Conservation (phyloP, 2,113 vertebrate genomes). For the Rhea americana region DNA sequence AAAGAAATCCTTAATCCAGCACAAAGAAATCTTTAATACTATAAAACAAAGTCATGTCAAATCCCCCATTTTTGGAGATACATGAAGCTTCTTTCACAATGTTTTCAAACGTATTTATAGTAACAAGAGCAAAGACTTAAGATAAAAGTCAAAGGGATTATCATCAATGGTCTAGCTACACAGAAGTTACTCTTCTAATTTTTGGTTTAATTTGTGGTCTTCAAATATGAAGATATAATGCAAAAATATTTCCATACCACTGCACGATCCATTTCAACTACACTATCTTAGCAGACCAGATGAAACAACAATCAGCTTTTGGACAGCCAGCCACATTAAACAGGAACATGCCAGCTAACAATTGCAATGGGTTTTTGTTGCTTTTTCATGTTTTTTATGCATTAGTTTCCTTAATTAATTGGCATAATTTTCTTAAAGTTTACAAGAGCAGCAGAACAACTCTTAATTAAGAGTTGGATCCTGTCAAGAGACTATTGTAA, state of each 20-base stretch:
- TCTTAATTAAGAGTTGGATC: background rate
- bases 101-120: conserved; percentile 77
- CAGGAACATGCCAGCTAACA: conserved; percentile 43
- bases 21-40: conserved; percentile 78
- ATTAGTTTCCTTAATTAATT: background rate
- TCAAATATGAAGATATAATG: conserved; percentile 65
- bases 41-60: conserved; percentile 77
- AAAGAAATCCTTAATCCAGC: conserved; percentile 77
- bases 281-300: conserved; percentile 68
- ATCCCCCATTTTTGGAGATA: conserved; percentile 73
- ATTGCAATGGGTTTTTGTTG: conserved; percentile 33
- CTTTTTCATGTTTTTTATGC: background rate
- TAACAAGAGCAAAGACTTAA: conserved; percentile 67
- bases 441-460: background rate
- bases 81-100: conserved; percentile 60
- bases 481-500: background rate
- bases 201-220: conserved; percentile 67
- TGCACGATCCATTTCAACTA: conserved; percentile 65
- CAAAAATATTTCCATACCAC: conserved; percentile 55
- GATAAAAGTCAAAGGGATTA: conserved; percentile 80
- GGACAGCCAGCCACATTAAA: conserved; percentile 62
- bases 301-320: conserved; percentile 64
- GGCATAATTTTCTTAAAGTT: conserved; percentile 14
- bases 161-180: conserved; percentile 66
- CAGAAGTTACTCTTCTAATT: conserved; percentile 67